These are phyloP conservation scores for Calephelis nemesis DNA, from an alignment of 1,140 invertebrate genomes.

Conservation along the genomic window DNA sequence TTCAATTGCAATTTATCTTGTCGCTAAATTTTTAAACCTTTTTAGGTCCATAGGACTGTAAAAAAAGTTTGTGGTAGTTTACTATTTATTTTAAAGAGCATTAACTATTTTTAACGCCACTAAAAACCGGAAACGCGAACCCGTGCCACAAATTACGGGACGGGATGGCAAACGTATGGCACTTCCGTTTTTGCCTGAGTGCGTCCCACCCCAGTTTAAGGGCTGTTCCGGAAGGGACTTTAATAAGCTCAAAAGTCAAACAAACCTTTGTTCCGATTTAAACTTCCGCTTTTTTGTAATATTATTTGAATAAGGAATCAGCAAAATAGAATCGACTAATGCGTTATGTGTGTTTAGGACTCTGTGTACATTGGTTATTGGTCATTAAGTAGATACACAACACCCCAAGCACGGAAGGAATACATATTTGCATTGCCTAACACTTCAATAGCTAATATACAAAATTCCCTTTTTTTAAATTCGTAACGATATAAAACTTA, in stretches of 20 bases:
- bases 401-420: no score
- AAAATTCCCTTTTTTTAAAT: no score
- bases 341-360: slow-evolving; percentile 9
- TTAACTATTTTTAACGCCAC: slow-evolving; percentile 52
- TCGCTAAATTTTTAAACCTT: no score
- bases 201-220: slow-evolving; percentile 57
- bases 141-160: slow-evolving; percentile 69
- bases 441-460: no score
- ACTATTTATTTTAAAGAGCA: not conserved
- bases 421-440: no score
- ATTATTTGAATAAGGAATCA: slow-evolving; percentile 31
- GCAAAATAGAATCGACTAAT: slow-evolving; percentile 11
- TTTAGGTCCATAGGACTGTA: no score
- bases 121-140: slow-evolving; percentile 64
- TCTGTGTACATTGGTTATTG: not conserved
- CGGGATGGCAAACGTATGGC: slow-evolving; percentile 63
- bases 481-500: no score
- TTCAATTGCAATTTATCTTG: no score
- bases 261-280: slow-evolving; percentile 52
- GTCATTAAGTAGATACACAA: no score
- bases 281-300: slow-evolving; percentile 53
- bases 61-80: no score
- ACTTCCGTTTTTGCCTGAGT: slow-evolving; percentile 71
- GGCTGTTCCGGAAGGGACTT: slow-evolving; percentile 72
- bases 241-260: slow-evolving; percentile 71